Conservation (phyloP, 2,797 vertebrate genomes). For the Orestias chungarensis region DNA sequence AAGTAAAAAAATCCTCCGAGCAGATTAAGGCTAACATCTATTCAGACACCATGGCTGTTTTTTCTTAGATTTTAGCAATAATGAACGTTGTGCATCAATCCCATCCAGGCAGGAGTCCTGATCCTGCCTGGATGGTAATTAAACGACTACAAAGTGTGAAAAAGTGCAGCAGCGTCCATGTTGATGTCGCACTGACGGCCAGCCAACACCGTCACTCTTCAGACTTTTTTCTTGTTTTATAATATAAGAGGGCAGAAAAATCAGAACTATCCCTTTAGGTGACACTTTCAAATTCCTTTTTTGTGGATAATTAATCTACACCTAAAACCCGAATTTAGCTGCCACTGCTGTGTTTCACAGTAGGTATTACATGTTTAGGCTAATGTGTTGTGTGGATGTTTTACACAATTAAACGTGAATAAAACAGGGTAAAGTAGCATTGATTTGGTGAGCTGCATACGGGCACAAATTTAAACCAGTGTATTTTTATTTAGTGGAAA, state of each 20-base stretch:
- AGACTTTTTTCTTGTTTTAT: no score
- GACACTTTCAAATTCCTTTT: neutral
- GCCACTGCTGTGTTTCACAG: neutral
- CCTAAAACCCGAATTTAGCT: neutral
- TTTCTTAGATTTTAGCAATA: neutral
- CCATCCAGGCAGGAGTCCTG: neutral
- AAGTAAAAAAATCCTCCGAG: neutral
- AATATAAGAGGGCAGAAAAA: no score
- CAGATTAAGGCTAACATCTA: neutral
- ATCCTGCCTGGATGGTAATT: neutral
- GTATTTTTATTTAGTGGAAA: neutral
- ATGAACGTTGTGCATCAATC: neutral
- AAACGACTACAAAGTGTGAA: neutral
- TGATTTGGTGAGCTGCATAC: neutral
- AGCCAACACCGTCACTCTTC: neutral
- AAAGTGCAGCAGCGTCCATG: neutral
- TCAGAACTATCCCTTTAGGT: neutral
- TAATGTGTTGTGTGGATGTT: neutral
- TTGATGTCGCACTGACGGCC: neutral
- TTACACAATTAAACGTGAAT: neutral
- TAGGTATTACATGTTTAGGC: neutral
- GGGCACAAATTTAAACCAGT: neutral
- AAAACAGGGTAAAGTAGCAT: neutral
- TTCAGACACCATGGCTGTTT: no score
- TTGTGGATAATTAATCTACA: neutral